Conservation (phyloP, 1,140 invertebrate species). For the Myzus persicae region DNA sequence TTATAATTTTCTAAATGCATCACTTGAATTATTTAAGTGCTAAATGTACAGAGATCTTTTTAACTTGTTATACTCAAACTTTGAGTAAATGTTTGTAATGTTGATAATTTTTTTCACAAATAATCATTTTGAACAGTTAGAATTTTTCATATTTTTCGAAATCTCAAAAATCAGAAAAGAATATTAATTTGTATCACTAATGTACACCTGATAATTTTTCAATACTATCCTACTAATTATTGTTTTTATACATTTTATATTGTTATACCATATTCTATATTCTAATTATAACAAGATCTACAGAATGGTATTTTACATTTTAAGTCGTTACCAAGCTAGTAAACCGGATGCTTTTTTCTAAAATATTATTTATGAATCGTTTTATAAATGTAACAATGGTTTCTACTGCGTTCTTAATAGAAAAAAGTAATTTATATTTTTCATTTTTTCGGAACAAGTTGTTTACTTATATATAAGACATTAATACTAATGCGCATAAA, state of each 20-base stretch:
- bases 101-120: too few relatives aligned
- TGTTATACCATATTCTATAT: not conserved
- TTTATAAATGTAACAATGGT: not conserved
- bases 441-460: not conserved
- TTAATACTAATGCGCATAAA: not conserved
- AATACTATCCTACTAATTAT: not conserved
- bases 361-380: constrained; percentile 23
- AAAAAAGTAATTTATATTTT: constrained; percentile 29
- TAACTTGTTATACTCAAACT: not conserved
- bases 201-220: not conserved
- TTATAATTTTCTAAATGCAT: too few relatives aligned
- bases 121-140: too few relatives aligned
- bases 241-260: not conserved
- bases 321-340: not conserved
- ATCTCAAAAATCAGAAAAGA: not conserved
- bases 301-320: not conserved
- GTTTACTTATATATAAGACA: not conserved
- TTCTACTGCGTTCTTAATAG: not conserved
- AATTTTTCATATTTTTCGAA: not conserved
- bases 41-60: too few relatives aligned
- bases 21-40: too few relatives aligned
- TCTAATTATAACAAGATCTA: not conserved
- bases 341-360: not conserved
- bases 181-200: not conserved
- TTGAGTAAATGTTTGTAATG: not conserved